phyloP scores from a whole-genome alignment of 2,888 invertebrate species.

The Philereme vetulata region DNA sequence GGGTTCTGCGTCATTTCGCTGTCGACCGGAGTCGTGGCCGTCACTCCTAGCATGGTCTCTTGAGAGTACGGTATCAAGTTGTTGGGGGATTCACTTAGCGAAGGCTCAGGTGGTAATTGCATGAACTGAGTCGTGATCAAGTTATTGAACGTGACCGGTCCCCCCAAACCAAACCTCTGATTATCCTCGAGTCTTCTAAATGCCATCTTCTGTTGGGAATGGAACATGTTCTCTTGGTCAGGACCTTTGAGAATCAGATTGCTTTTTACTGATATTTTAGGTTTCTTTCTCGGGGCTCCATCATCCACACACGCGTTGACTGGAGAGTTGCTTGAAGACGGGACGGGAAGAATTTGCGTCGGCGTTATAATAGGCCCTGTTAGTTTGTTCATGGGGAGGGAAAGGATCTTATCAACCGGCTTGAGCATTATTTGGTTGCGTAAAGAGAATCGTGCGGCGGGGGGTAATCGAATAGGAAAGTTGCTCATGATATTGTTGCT shows the following conservation, averaged over 20 bases:
- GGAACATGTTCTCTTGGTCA: constrained; percentile 77
- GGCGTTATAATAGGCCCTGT: constrained; percentile 74
- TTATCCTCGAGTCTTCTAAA: constrained; percentile 73
- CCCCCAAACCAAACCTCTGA: constrained; percentile 69
- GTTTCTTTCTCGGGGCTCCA: constrained; percentile 72
- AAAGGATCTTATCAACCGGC: constrained; percentile 66
- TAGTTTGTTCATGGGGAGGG: constrained; percentile 65
- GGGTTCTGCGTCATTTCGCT: constrained; percentile 57
- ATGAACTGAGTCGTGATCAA: constrained; percentile 76
- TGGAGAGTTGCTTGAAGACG: constrained; percentile 71
- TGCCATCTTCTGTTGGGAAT: constrained; percentile 79
- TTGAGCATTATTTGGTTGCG: constrained; percentile 71
- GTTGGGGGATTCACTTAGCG: constrained; percentile 66
- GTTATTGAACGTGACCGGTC: constrained; percentile 76
- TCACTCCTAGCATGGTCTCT: constrained; percentile 60
- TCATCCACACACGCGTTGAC: constrained; percentile 65
- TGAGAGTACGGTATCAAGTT: constrained; percentile 67
- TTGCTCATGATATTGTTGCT: constrained; percentile 73
- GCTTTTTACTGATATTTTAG: constrained; percentile 81
- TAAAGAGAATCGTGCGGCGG: constrained; percentile 59
- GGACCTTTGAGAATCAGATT: constrained; percentile 79
- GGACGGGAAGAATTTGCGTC: constrained; percentile 73
- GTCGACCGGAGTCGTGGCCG: constrained; percentile 65
- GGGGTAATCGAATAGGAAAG: constrained; percentile 71
- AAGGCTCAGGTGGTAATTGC: constrained; percentile 72